Base-by-base conservation (phyloP, 2,797 vertebrate genomes). In the Sparus aurata region DNA sequence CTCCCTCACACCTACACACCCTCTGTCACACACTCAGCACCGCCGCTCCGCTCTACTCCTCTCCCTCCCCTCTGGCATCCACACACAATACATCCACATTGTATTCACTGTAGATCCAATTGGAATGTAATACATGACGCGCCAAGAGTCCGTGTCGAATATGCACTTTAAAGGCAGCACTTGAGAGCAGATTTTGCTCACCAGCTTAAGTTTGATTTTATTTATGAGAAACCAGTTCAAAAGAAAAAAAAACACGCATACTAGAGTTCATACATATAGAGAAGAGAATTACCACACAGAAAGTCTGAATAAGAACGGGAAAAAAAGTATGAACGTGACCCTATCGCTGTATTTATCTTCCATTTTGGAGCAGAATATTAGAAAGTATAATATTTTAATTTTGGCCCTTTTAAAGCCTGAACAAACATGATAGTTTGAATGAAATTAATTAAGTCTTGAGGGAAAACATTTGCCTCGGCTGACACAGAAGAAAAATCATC, bases 1-100 rank as follows among this genome's bases (percentile, higher is more conserved):
- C 74, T 82, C 86, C 73, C 72, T 70, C 80, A 79, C 74, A 75
- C 82, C 70, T 52, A 60, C 75, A 84, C 65, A 83, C 75, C 53
- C 77, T 77, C 79, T 79, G 67, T 73, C 73, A 73, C 73, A 80
- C 77, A 77, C 57, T 52, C 43, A 30, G 55, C 46, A 38, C 49
- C 7, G 3, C 27, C 5, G 11, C 30, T 4, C 30, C 30, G 12
- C 74, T 73, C 38, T 25, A 4, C 57, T 55, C 54, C 49, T 22
- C 18, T n/a, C 59, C 80, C 55, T 23, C 46, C 65, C 61, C 72
- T 66, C 34, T 60, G 60, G 17, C 22, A 18, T 38, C 43, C 18
- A 49, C 52, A 73, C 22, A 5, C 43, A 67, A 49, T 20, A 1
- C 25, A 71, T 65, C 16, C 1, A 23, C 27, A 54, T 38, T 11